phyloP scores from a whole-genome alignment of 2,113 vertebrate species.

The Monopterus albus region DNA sequence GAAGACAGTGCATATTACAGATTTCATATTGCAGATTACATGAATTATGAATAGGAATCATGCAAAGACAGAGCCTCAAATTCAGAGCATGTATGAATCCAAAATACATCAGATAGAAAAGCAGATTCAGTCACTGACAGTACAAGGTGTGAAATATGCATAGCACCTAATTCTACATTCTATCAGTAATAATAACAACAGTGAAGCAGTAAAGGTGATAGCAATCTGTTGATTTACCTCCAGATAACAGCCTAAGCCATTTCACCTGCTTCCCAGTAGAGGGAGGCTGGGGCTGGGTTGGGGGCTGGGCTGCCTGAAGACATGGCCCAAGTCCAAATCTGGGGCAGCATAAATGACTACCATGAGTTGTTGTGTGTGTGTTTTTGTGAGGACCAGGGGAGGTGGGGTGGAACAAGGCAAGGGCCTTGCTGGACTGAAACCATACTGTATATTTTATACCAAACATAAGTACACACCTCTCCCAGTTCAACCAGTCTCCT shows the following conservation, averaged over 20 bases:
- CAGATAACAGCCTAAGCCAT: conserved; percentile 53
- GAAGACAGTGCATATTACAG: conserved; percentile 42
- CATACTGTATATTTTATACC: conserved; percentile 6
- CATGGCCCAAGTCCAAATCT: conserved; percentile 78
- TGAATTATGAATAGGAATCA: conserved; percentile 65
- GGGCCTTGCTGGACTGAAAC: conserved; percentile 14
- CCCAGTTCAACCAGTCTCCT: conserved; percentile 27
- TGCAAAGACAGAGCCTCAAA: conserved; percentile 55
- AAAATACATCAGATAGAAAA: conserved; percentile 60
- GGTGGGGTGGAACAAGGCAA: not conserved
- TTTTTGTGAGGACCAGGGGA: conserved; percentile 25
- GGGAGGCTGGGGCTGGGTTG: conserved; percentile 56
- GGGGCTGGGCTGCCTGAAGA: conserved; percentile 66
- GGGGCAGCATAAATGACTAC: conserved; percentile 56
- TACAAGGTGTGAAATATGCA: conserved; percentile 55
- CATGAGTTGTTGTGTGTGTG: conserved; percentile 38
- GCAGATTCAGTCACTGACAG: conserved; percentile 34
- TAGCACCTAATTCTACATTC: conserved; percentile 54
- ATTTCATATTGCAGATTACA: conserved; percentile 47
- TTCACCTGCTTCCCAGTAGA: conserved; percentile 53
- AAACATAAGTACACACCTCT: not conserved
- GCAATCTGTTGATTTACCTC: conserved; percentile 47
- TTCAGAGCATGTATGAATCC: conserved; percentile 50
- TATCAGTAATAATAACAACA: conserved; percentile 51
- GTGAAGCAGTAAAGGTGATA: conserved; percentile 20